Base-by-base conservation (phyloP, 2,113 vertebrate species). In the Artemisiospiza belli region DNA sequence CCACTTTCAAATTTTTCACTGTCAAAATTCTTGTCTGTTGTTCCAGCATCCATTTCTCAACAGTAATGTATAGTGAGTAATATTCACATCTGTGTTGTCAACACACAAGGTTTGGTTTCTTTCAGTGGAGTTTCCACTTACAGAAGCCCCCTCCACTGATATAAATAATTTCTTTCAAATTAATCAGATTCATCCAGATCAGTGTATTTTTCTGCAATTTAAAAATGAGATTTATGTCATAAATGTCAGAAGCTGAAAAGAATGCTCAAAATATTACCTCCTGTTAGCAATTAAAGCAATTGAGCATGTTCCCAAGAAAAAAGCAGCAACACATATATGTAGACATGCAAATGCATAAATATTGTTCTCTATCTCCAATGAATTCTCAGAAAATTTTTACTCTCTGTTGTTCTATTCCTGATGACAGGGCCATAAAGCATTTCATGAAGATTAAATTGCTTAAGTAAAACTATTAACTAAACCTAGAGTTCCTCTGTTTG, bases 141-240 rank as follows among this genome's bases (percentile, higher is more conserved):
- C 8, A 80, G 62, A 35, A 33, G 33, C 3, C 1, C 23, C 6
- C 1, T 0, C 12, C 24, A 28, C 15, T 46, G 19, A 37, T n/a
- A 3, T 4, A 46, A 69, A 17, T 37, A 9, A 57, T 28, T 91
- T 39, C 14, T 31, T 77, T 52, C 15, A 44, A 6, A 47, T 87
- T 69, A 76, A 3, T 61, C 41, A 41, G 8, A 76, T 49, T 73
- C 11, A 75, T 77, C 22, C 49, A 84, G 22, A 79, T 11, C 6
- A 57, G 19, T 59, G 22, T 19, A 67, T 19, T 78, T 41, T 82
- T 44, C n/a, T 46, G 12, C 25, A 75, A 67, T 61, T 87, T 84
- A 68, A 68, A 91, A 72, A 33, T n/a, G 12, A 72, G 1, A 25
- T 27, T 3, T 28, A 19, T 52, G 6, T 35, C 43, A 39, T 16